These are phyloP conservation scores for Tolypeutes matacus DNA, from an alignment of 2,797 vertebrate genomes.

Conservation along the genomic window DNA sequence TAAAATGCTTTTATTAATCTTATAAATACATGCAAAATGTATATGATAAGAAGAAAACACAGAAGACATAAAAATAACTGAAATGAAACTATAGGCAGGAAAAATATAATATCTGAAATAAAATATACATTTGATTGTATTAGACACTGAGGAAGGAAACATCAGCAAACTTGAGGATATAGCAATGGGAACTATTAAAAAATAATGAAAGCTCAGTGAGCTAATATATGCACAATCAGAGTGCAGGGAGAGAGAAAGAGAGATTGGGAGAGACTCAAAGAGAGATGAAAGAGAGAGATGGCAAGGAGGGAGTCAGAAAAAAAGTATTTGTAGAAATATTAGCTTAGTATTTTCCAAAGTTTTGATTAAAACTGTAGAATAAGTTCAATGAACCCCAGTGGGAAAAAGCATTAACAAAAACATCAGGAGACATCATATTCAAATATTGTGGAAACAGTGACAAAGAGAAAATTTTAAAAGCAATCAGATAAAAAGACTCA, in stretches of 20 bases:
- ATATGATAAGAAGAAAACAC: background rate
- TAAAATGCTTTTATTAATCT: background rate
- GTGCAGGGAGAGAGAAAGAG: background rate
- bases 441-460: background rate
- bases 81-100: conserved; percentile 28
- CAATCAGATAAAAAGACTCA: background rate
- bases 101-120: background rate
- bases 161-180: background rate
- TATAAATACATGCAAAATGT: background rate
- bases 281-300: background rate
- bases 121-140: background rate
- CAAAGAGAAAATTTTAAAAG: background rate
- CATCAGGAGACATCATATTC: too few species aligned
- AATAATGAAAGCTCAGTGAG: background rate
- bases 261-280: background rate
- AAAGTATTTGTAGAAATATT: background rate
- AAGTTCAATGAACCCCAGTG: background rate
- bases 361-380: background rate
- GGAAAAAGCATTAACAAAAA: background rate
- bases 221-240: background rate
- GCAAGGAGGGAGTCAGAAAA: background rate
- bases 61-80: background rate
- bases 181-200: background rate
- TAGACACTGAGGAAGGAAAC: background rate
- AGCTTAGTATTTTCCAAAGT: background rate